A percentile compares a stretch with the other conserved stretches of the same genome.
Conservation (phyloP, 2,113 vertebrate genomes). For the Pelmatolapia mariae region DNA sequence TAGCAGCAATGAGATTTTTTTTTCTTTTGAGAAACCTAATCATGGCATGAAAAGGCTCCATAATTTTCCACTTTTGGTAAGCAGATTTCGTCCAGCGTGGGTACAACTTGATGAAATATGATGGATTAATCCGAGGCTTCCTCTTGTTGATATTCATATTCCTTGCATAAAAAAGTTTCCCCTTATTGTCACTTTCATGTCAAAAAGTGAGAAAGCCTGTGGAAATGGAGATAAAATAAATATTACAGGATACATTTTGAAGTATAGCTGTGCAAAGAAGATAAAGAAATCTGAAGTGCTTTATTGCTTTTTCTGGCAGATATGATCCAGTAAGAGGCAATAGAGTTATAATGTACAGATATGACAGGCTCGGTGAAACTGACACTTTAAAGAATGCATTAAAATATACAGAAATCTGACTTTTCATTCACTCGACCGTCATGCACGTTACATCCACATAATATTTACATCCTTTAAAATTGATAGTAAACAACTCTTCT, state of each 20-base stretch:
- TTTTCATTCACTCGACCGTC: neutral
- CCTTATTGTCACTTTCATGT: neutral
- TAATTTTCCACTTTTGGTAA: neutral
- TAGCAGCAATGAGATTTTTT: neutral
- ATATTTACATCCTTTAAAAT: constrained; percentile 31
- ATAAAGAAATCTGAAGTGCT: neutral
- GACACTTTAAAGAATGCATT: neutral
- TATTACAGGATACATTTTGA: neutral
- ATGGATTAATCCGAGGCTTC: neutral
- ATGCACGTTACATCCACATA: neutral
- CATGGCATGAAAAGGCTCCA: neutral
- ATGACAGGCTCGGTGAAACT: neutral
- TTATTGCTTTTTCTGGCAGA: neutral
- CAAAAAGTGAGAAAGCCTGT: neutral
- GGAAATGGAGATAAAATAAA: neutral
- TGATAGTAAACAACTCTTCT: constrained; percentile 13
- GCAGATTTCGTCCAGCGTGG: neutral
- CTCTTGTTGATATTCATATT: neutral
- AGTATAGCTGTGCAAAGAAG: neutral
- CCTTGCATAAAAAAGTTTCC: neutral
- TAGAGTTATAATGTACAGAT: neutral
- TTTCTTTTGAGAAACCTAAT: neutral
- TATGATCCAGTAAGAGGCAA: neutral
- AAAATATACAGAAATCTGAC: constrained; percentile 2
- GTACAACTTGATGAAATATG: neutral